Conservation (phyloP, 1,140 invertebrate species). For the Coptotermes formosanus region DNA sequence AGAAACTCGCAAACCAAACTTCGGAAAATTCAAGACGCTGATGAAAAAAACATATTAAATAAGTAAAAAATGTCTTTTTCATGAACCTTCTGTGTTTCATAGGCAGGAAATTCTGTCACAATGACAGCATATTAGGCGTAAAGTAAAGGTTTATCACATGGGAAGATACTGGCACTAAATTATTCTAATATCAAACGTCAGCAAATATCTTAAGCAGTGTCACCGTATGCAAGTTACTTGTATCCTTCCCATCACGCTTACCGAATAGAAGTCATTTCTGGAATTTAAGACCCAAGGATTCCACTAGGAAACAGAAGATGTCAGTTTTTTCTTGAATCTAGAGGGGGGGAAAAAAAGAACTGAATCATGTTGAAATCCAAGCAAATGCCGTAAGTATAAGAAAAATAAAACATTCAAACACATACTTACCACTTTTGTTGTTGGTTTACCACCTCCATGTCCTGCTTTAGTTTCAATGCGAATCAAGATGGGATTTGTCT, state of each 20-base stretch:
- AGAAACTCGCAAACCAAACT: too few species aligned
- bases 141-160: too few species aligned
- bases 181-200: too few species aligned
- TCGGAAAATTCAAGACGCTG: too few species aligned
- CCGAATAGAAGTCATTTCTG: slow-evolving; percentile 35
- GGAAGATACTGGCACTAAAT: too few species aligned
- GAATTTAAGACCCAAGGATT: slow-evolving; percentile 69
- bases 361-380: slow-evolving; percentile 10
- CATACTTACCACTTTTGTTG: slow-evolving; percentile 77
- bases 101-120: too few species aligned
- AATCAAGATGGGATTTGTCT: slow-evolving; percentile 87
- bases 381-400: slow-evolving; percentile 28
- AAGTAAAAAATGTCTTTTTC: too few species aligned
- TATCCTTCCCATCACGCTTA: background rate
- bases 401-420: slow-evolving; percentile 29
- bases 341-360: slow-evolving; percentile 45
- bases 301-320: slow-evolving; percentile 82
- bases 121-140: too few species aligned
- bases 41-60: too few species aligned
- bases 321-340: slow-evolving; percentile 89
- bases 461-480: slow-evolving; percentile 93
- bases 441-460: slow-evolving; percentile 95
- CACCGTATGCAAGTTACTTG: background rate
- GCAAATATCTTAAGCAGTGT: too few species aligned
- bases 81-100: too few species aligned